Conservation (phyloP, 2,888 invertebrate species). For the Ctenicera cuprea region DNA sequence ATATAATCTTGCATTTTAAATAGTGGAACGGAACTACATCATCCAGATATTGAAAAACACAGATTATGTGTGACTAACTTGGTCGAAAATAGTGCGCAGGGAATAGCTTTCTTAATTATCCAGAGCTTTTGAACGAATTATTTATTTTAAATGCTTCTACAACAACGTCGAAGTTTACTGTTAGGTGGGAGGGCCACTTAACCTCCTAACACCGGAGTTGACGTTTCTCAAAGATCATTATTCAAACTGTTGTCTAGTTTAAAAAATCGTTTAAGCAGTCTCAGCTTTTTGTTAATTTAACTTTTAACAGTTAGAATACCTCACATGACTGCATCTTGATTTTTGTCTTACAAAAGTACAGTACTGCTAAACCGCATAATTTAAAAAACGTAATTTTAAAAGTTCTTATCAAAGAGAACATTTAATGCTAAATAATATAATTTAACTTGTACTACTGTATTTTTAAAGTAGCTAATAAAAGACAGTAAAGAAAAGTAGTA, state of each 20-base stretch:
- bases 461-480: not conserved
- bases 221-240: slow-evolving; percentile 53
- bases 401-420: not conserved
- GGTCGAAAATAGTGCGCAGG: slow-evolving; percentile 34
- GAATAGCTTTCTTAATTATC: slow-evolving; percentile 20
- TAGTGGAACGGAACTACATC: slow-evolving; percentile 40
- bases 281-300: slow-evolving; percentile 43
- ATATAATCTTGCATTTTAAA: slow-evolving; percentile 52
- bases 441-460: not conserved
- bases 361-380: not conserved
- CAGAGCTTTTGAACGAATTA: slow-evolving; percentile 28
- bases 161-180: slow-evolving; percentile 51
- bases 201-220: slow-evolving; percentile 53
- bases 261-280: slow-evolving; percentile 45
- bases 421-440: not conserved
- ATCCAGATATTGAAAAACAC: slow-evolving; percentile 42
- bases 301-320: slow-evolving; percentile 44
- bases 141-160: slow-evolving; percentile 36
- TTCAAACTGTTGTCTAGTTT: slow-evolving; percentile 48
- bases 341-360: slow-evolving; percentile 15
- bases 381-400: too few relatives aligned
- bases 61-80: slow-evolving; percentile 40
- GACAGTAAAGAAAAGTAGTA: not conserved
- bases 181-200: slow-evolving; percentile 55
- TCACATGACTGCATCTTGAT: slow-evolving; percentile 30